Base-by-base conservation (phyloP, 2,113 vertebrate species). In the Lutjanus erythropterus region DNA sequence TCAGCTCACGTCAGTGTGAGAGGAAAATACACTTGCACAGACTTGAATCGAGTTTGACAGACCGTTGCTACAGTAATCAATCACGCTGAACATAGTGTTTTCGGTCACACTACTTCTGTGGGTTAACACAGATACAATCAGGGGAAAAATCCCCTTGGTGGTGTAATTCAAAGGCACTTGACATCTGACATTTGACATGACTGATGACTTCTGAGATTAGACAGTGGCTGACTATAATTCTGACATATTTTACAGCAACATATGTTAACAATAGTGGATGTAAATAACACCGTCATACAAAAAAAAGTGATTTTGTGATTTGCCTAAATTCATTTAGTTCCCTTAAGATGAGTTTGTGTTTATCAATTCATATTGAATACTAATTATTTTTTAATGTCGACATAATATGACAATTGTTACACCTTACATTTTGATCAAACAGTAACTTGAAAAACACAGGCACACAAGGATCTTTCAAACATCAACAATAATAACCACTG, bases 1-100 rank as follows among this genome's bases (percentile, higher is more conserved):
- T 74, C 56, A 50, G 39, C 74, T 82, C 47, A 25, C 39, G 71
- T 62, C 25, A 12, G 1, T 11, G 15, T 9, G 35, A 70, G 18
- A 42, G 42, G 3, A 74, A 68, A 82, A 74, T 8, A 1, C 15
- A 55, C 68, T 50, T 71, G 80, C 41, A 31, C 15, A 46, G 56
- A 66, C 75, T 35, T 69, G 62, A 73, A 60, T n/a, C 5, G 1
- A 50, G 33, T 47, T 31, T 58, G 60, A 61, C 29, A 49, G 23
- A 16, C 64, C 15, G 37, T 61, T 19, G 23, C 23, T 71, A 50
- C 41, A 35, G 56, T 59, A 64, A 79, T 81, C 18, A 75, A 69
- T 74, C 56, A 27, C 44, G 64, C 10, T 59, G 37, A 72, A 72
- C 27, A 47, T 65, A 2, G 55, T 70, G 18, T 14, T 70, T 56